Base-by-base conservation (phyloP, 2,113 vertebrate genomes). In the Bufo gargarizans region DNA sequence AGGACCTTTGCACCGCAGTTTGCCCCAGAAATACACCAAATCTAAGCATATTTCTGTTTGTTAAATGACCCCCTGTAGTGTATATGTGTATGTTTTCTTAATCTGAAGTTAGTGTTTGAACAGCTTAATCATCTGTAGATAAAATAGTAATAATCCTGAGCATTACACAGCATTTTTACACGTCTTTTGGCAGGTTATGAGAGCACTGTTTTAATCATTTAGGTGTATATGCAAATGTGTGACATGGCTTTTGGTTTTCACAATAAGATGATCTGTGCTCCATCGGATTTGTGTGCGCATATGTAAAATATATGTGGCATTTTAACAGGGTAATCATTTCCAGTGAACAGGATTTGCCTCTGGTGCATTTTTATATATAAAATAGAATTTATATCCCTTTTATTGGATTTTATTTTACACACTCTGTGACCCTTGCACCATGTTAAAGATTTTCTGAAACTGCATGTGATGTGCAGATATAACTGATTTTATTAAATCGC, bases 361-460 rank as follows among this genome's bases (percentile, higher is more conserved):
- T 45, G 83, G 69, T 74, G 53, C 56, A 74, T 58, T 56, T 72
- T 74, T 85, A 53, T 85, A 56, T 20, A 74, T 72, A 47, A 84
- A 84, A 74, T 74, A 74, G 50, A 85, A 74, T 74, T 85, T 53
- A 85, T 74, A 74, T 85, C 16, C n/a, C 83, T 85, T 85, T 47
- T 56, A 84, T 85, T 85, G 67, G 50, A 85, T 85, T 85, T 85
- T 58, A 58, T 85, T 85, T 85, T 85, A 85, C 83, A 74, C 47
- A 33, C 83, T 45, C 19, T 3, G 69, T 74, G 83, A 85, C 83
- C 83, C 69, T 74, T 85, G 65, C 19, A 74, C 83, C 53, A 45
- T 74, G 83, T 85, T 72, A 19, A 85, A 85, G 67, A 71, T 74
- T 33, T 58, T 58, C 53, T 74, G 83, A 85, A 84, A 19, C 82